phyloP scores from a whole-genome alignment of 2,888 invertebrate species.

The Choreutis nemorana region DNA sequence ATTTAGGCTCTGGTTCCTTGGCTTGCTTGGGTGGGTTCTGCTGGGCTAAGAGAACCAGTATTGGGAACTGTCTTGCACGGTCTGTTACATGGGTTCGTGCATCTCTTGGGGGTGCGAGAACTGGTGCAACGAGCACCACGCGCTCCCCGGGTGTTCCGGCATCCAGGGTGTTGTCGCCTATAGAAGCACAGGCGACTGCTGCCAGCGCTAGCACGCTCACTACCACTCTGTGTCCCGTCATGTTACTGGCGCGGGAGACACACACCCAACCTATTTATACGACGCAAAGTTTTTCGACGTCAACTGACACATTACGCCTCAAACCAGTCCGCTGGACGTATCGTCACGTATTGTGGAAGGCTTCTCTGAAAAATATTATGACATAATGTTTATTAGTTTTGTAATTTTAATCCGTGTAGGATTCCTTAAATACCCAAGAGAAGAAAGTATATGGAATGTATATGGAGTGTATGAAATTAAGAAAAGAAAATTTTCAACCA shows the following conservation, averaged over 20 bases:
- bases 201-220: slow-evolving; percentile 35
- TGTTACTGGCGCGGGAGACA: slow-evolving; percentile 48
- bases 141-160: slow-evolving; percentile 35
- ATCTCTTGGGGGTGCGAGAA: slow-evolving; percentile 47
- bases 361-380: too few relatives aligned
- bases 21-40: slow-evolving; percentile 19
- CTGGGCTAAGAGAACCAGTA: slow-evolving; percentile 40
- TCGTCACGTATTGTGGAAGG: too few relatives aligned
- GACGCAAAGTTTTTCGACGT: slow-evolving; percentile 31
- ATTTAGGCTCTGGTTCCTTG: slow-evolving; percentile 36
- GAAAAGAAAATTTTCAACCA: too few relatives aligned
- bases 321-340: slow-evolving; percentile 21
- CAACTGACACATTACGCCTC: slow-evolving; percentile 38
- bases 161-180: slow-evolving; percentile 41
- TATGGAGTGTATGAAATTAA: too few relatives aligned
- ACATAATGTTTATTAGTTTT: too few relatives aligned
- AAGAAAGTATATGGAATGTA: too few relatives aligned
- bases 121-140: slow-evolving; percentile 45
- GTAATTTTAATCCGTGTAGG: too few relatives aligned
- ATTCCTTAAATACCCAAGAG: too few relatives aligned
- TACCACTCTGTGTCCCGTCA: slow-evolving; percentile 43
- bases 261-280: slow-evolving; percentile 52
- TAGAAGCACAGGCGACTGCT: slow-evolving; percentile 27
- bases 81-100: slow-evolving; percentile 36
- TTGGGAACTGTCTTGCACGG: slow-evolving; percentile 49